Conservation (phyloP, 2,797 vertebrate genomes). For the Phoeniculus purpureus region DNA sequence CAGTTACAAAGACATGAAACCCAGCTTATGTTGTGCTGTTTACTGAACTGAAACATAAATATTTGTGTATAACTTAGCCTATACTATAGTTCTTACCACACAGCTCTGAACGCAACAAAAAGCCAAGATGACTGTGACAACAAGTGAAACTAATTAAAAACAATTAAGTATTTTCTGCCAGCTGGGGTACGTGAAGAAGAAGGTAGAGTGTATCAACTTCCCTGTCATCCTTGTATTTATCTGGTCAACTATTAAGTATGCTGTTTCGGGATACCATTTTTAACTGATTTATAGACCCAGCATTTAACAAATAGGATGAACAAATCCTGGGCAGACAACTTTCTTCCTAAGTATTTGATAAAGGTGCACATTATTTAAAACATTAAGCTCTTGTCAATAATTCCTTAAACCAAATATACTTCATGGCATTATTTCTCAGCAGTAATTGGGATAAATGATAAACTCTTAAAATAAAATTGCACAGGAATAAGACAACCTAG, state of each 20-base stretch:
- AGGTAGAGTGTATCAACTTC: slow-evolving; percentile 9
- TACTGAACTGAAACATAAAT: neutral
- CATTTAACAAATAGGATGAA: neutral
- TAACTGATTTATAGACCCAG: neutral
- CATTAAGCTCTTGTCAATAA: neutral
- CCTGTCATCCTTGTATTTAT: neutral
- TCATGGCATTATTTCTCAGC: neutral
- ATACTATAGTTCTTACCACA: neutral
- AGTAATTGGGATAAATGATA: neutral
- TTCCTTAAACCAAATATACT: neutral
- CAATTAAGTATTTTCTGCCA: slow-evolving; percentile 38
- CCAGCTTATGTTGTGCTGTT: neutral
- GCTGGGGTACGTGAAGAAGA: neutral
- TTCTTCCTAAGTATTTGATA: neutral
- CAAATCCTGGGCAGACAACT: neutral
- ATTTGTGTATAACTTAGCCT: neutral
- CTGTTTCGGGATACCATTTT: neutral
- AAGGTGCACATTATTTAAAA: neutral
- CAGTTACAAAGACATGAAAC: neutral
- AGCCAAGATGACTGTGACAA: neutral
- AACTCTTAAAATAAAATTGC: neutral
- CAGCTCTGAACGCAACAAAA: neutral
- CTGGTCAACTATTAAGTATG: neutral
- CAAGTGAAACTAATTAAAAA: slow-evolving; percentile 12
- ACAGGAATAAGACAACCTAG: neutral